Evolutionary conservation across 2,113 vertebrate species (phyloP), one percentile per base, ranked within the genome.

Genomic region (Cavia porcellus): DNA sequence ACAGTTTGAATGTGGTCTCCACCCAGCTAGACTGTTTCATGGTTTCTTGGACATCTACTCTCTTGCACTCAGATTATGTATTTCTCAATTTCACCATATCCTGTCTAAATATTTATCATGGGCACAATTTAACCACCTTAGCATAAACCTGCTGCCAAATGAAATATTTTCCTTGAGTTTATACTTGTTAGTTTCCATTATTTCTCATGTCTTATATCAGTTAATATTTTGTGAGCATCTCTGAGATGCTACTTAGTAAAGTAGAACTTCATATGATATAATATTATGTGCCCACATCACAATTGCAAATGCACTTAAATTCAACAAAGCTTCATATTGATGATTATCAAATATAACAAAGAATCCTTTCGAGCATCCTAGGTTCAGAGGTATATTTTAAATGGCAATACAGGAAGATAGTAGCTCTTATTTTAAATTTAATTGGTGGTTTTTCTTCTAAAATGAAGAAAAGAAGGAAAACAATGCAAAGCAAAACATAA

Each of bases 351-450:
- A 45, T 89, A 38, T 77, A 25, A 72, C 19, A 87, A 82, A 94
- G 57, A 72, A 38, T 2, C 24, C 0, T 95, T 87, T 96, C 90
- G 32, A 70, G 42, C 32, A 30, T 80, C 8, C 35, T 89, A 35
- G 45, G 13, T 74, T 86, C 6, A 64, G 30, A 38, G 68, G 25
- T 64, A 17, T 32, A 77, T 62, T 91, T 89, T 30, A 68, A 86
- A 32, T 64, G 24, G 52, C 52, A 74, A 83, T 14, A 0, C 74
- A 75, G 22, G 4, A 92, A 62, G 32, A 59, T 86, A 81, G 66
- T 59, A 68, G 50, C 5, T 90, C 80, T 28, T 94, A 77, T 2
- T 79, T 92, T 89, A 93, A 95, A 47, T 86, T 55, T 28, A 86
- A 13, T 24, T 84, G 28, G 0, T 28, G 66, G 0, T n/a, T 93